A percentile compares a stretch with the other conserved stretches of the same genome.
Evolutionary conservation across 2,797 vertebrate species (phyloP).

Genomic region (Cirrhinus mrigala): DNA sequence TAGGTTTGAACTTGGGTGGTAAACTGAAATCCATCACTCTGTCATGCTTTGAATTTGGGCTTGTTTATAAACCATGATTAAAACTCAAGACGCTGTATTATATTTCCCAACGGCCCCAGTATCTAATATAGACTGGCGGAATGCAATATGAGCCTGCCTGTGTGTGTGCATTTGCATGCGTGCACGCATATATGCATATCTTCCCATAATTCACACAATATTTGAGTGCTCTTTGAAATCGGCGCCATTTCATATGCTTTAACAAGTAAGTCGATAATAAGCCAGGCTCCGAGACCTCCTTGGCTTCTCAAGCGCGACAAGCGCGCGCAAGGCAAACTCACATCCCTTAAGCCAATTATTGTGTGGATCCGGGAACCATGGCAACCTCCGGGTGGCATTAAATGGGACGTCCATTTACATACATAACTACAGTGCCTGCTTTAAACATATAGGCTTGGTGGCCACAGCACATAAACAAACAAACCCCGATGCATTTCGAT

Average conservation of each 20-base stretch:
- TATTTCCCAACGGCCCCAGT: constrained; percentile 1
- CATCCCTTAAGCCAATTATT: constrained; percentile 67
- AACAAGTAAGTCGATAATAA: constrained; percentile 40
- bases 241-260: constrained; percentile 20
- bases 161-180: neutral
- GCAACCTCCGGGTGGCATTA: constrained; percentile 71
- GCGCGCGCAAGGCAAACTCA: constrained; percentile 45
- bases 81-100: constrained; percentile 23
- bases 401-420: constrained; percentile 54
- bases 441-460: constrained; percentile 39
- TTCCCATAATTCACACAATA: constrained; percentile 19
- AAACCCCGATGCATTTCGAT: neutral
- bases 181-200: neutral
- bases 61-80: constrained; percentile 40
- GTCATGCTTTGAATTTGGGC: constrained; percentile 8
- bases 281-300: constrained; percentile 33
- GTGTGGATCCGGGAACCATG: constrained; percentile 70
- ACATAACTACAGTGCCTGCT: constrained; percentile 18
- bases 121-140: constrained; percentile 22
- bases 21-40: constrained; percentile 34
- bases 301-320: constrained; percentile 31
- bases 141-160: neutral
- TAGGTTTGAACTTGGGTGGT: constrained; percentile 26
- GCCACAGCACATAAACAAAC: constrained; percentile 2
- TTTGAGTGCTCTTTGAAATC: constrained; percentile 25